phyloP scores from a whole-genome alignment of 2,888 invertebrate species.

The Drosophila limbata region DNA sequence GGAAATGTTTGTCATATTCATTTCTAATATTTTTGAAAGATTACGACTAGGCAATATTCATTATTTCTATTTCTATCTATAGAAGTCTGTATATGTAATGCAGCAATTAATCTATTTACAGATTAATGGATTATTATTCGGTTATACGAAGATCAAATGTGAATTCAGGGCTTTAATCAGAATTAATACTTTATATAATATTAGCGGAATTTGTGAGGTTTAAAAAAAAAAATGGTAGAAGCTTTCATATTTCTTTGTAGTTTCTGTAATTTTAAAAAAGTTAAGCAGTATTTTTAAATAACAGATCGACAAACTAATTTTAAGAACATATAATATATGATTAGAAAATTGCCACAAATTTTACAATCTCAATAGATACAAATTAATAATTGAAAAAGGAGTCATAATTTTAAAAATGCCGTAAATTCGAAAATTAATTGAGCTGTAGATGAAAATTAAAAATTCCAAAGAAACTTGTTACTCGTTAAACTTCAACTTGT shows the following conservation, averaged over 20 bases:
- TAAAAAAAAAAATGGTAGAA: neutral
- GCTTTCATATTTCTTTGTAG: neutral
- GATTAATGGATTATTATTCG: constrained; percentile 1
- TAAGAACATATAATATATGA: neutral
- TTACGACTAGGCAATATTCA: neutral
- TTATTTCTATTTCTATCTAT: neutral
- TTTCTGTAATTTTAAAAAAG: neutral
- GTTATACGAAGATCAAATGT: neutral
- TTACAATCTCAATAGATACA: neutral
- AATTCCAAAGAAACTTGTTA: neutral
- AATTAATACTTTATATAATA: too few relatives aligned
- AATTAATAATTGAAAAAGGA: too few relatives aligned
- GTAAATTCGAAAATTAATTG: neutral
- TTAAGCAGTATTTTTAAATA: too few relatives aligned
- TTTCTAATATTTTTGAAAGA: neutral
- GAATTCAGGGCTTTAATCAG: neutral
- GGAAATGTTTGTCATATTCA: neutral
- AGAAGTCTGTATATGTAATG: neutral
- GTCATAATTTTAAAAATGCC: neutral
- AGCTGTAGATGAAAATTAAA: too few relatives aligned
- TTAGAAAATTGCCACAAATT: neutral
- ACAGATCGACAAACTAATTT: too few relatives aligned
- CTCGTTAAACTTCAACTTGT: neutral
- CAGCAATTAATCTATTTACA: neutral
- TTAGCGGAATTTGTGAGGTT: neutral